Evolutionary conservation across 2,888 invertebrate genomes (phyloP), one percentile per base, ranked within the genome.

Genomic region (Aphidius colemani): DNA sequence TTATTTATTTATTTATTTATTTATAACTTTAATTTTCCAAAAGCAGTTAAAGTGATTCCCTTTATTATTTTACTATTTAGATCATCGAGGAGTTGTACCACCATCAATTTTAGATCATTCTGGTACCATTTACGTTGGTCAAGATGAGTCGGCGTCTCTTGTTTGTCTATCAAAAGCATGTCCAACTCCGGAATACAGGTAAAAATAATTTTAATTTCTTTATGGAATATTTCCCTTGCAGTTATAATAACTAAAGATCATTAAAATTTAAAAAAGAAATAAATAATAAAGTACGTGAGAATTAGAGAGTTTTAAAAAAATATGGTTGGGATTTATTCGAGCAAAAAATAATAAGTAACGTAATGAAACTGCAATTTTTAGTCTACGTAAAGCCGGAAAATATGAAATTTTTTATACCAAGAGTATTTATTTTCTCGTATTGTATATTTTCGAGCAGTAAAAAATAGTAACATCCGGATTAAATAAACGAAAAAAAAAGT

Each of bases 141-240:
- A 90, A 79, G 91, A 91, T 71, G 90, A 90, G 78, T 89, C 89
- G 61, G 90, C 90, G 7, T 90, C 91, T 62, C 82, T 93, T 70
- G 85, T 92, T 67, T 93, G 93, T 83, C 88, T 91, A 53, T 90
- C 92, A n/a, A 90, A 89, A 78, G 91, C 90, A 63, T 91, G 90
- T 82, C 92, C 92, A 64, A 86, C 90, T 50, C 91, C 92, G n/a
- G 89, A 89, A 83, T 88, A 91, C 84, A 88, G 90, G 92, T 91
- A 85, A 84, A 81, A 77, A 57, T 39, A 48, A 11, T 11, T 48
- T 48, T 57, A 11, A 60, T 62, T 51, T 56, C 45, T 64, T 41
- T 50, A 50, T 50, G 13, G 13, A 1, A 18, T 18, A 18, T 18
- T 18, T 2, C 13, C 2, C 13, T 18, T 18, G 13, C 13, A 2